Conservation (phyloP, 2,797 vertebrate genomes). For the Pelodytes ibericus region DNA sequence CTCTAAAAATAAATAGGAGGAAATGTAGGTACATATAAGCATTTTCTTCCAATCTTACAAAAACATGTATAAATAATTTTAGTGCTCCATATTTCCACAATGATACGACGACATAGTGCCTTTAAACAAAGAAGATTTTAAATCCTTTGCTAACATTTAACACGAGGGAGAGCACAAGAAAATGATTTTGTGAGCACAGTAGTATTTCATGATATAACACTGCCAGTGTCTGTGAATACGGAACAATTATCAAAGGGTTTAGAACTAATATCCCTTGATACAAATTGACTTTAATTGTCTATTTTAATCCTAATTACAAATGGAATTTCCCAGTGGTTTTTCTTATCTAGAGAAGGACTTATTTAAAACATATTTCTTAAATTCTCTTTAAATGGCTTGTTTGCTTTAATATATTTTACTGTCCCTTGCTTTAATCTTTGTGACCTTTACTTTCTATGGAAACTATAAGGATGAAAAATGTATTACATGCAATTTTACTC, state of each 20-base stretch:
- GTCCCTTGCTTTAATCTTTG: constrained; percentile 23
- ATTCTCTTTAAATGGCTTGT: neutral
- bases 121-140: constrained; percentile 18
- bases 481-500: no score
- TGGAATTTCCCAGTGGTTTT: constrained; percentile 46
- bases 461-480: no score
- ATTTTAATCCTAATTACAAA: constrained; percentile 50
- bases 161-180: constrained; percentile 13
- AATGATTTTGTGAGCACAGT: constrained; percentile 38
- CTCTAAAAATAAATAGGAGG: no score
- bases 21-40: no score
- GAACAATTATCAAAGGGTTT: constrained; percentile 37
- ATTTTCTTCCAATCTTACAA: no score
- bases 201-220: constrained; percentile 22
- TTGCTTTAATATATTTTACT: constrained; percentile 1
- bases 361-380: constrained; percentile 40
- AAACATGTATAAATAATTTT: no score
- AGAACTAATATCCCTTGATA: constrained; percentile 37
- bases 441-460: neutral
- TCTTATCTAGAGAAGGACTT: constrained; percentile 43
- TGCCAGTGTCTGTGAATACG: constrained; percentile 22
- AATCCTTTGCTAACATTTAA: constrained; percentile 26
- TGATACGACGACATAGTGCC: no score
- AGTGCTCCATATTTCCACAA: no score
- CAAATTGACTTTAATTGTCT: constrained; percentile 51